phyloP scores from a whole-genome alignment of 2,888 invertebrate species.

The Labia minor region DNA sequence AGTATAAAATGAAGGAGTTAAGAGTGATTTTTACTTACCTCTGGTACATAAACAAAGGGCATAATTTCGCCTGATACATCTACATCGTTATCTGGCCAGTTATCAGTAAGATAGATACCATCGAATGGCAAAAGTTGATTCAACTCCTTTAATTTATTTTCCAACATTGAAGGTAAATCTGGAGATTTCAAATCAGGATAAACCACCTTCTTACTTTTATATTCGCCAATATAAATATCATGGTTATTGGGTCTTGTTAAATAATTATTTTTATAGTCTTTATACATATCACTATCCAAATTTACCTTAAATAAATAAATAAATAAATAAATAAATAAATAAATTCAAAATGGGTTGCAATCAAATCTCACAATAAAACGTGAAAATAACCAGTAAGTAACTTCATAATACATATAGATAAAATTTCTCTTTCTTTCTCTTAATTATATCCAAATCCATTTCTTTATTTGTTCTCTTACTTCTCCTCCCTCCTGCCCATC shows the following conservation, averaged over 20 bases:
- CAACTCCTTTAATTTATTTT: not conserved
- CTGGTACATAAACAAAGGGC: not conserved
- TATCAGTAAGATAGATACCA: not conserved
- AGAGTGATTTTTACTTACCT: not conserved
- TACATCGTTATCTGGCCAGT: not conserved
- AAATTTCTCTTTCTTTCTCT: too few species aligned
- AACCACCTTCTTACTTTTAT: not conserved
- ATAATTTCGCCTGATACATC: not conserved
- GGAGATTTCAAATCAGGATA: not conserved
- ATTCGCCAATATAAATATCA: not conserved
- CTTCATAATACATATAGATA: too few species aligned
- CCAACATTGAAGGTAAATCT: not conserved
- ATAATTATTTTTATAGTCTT: not conserved
- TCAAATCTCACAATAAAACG: too few species aligned
- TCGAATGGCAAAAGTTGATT: not conserved
- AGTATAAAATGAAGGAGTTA: too few species aligned
- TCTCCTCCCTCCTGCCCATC: too few species aligned
- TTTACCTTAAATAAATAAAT: not conserved
- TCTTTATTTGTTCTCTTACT: too few species aligned
- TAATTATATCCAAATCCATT: too few species aligned
- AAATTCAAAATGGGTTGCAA: too few species aligned
- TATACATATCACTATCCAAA: not conserved
- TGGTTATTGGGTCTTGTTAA: not conserved
- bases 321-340: too few species aligned
- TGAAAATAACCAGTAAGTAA: too few species aligned